A percentile compares a stretch with the other conserved stretches of the same genome.
Evolutionary conservation across 2,113 vertebrate genomes (phyloP).

Genomic region (Xiphophorus hellerii): DNA sequence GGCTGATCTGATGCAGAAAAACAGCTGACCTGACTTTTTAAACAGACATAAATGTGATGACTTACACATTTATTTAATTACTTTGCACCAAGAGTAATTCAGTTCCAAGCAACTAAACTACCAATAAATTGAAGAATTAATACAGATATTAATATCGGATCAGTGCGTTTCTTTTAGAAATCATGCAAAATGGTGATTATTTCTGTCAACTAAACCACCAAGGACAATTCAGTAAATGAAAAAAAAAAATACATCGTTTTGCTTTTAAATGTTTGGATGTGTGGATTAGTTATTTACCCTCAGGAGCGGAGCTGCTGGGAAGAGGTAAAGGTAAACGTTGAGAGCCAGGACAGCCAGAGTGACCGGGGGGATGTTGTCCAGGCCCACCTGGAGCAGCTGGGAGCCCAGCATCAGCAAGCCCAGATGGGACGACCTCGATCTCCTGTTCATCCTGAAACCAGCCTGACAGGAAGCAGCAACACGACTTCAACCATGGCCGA

Average conservation of each 20-base stretch:
- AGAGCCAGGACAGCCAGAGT: constrained; percentile 86
- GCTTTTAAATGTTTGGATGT: neutral
- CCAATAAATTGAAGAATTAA: too few relatives aligned
- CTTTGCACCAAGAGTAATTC: too few relatives aligned
- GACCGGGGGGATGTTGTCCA: constrained; percentile 90
- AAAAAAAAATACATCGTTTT: neutral
- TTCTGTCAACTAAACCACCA: neutral
- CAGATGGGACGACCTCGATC: constrained; percentile 77
- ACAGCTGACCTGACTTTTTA: too few relatives aligned
- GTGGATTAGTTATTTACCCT: constrained; percentile 53
- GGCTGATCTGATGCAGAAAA: too few relatives aligned
- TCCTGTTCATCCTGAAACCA: constrained; percentile 72
- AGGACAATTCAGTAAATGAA: neutral
- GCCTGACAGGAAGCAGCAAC: neutral
- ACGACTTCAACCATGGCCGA: too few relatives aligned
- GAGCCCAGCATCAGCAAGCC: constrained; percentile 88
- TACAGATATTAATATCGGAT: too few relatives aligned
- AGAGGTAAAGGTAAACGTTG: constrained; percentile 89
- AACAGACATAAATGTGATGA: too few relatives aligned
- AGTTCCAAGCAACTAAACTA: too few relatives aligned
- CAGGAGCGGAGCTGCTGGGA: constrained; percentile 80
- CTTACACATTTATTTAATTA: too few relatives aligned
- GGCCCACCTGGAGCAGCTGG: constrained; percentile 87
- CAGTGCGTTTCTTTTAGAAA: too few relatives aligned
- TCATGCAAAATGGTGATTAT: neutral